phyloP scores from a whole-genome alignment of 2,113 vertebrate genomes.

The Acrocephalus arundinaceus region DNA sequence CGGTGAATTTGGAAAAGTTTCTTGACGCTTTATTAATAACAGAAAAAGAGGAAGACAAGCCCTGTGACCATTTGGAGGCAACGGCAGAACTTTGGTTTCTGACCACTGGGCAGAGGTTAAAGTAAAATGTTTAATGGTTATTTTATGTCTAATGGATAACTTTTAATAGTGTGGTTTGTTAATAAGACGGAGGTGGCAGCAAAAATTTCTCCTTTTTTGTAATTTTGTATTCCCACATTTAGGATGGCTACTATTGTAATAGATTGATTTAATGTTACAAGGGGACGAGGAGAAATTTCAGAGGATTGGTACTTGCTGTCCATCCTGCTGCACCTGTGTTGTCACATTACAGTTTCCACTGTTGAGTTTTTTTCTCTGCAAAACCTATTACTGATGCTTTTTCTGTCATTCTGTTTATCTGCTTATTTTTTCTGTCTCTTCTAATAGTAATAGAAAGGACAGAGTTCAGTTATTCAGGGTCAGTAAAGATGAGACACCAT shows the following conservation, averaged over 20 bases:
- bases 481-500: background rate
- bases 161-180: background rate
- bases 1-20: background rate
- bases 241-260: background rate
- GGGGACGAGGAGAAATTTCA: background rate
- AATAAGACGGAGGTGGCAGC: background rate
- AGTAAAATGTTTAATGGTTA: background rate
- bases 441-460: background rate
- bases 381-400: background rate
- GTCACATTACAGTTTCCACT: background rate
- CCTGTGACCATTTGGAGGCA: background rate
- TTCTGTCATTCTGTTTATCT: background rate
- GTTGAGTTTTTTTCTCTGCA: background rate
- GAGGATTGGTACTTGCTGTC: background rate
- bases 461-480: background rate
- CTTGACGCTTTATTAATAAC: background rate
- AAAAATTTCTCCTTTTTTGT: background rate
- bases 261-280: background rate
- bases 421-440: background rate
- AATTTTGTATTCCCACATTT: background rate
- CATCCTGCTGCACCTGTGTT: background rate
- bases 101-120: background rate
- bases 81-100: background rate
- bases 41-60: background rate
- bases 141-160: conserved; percentile 5